Evolutionary conservation across 2,797 vertebrate genomes (phyloP), one percentile per base, ranked within the genome.

Genomic region (Acanthornis magna): DNA sequence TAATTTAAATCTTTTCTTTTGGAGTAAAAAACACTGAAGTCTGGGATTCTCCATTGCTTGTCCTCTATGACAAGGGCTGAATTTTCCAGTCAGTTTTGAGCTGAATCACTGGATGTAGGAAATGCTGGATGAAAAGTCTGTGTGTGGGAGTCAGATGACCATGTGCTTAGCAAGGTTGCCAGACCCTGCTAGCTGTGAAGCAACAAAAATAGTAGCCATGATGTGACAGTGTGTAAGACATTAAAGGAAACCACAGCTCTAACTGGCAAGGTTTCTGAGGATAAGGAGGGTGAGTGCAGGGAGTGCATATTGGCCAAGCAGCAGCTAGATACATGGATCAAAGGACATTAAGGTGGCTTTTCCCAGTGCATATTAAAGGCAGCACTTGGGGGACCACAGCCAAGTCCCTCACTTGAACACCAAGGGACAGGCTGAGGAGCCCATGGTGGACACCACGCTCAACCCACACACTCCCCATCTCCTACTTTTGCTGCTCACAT

Each of bases 81-180:
- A 63, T 86, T n/a, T 66, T 88, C 23, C 7, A 55, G 8, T 14
- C 22, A 55, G 13, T 62, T 87, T 36, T 79, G 55, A 78, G 26
- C 21, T 62, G 36, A 58, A 71, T 45, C 50, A 18, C 42, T 75
- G 13, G 23, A 26, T 63, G 8, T 30, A 67, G 61, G 80, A 73
- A 86, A 11, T 25, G 47, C 13, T 71, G 36, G n/a, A 5, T 63
- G 36, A 77, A 80, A 80, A 63, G 22, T 21, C 21, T 68, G 4
- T 40, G 7, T 21, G 22, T 16, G 16, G 68, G 15, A 79, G 20
- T 51, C 63, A 73, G 51, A 27, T 0, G 0, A 43, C n/a, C n/a
- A 25, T 0, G 0, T 18, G 30, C 12, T 58, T 62, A 51, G 65
- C 3, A 1, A 55, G 2, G 1, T 63, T 61, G 4, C 18, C 42